These are phyloP conservation scores for Diplodus puntazzo DNA, from an alignment of 2,797 vertebrate species.

Conservation along the genomic window DNA sequence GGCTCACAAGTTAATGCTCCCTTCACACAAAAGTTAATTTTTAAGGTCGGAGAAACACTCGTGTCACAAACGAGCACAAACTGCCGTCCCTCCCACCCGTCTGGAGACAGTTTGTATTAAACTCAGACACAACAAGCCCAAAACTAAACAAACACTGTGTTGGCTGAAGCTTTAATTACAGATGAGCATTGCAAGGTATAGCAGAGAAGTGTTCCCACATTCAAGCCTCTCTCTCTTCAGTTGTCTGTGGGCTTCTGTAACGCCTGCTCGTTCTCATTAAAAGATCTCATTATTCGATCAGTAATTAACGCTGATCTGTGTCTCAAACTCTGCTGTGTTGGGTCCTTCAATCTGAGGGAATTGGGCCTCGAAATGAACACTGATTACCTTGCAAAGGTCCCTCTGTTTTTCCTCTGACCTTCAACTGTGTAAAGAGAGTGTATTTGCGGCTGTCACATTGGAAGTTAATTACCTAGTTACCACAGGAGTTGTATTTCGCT, in stretches of 20 bases:
- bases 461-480: neutral
- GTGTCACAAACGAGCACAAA: neutral
- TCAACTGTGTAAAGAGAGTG: neutral
- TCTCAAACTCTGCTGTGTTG: too few relatives aligned
- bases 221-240: too few relatives aligned
- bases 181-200: neutral
- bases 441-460: too few relatives aligned
- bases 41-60: neutral
- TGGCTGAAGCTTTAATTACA: neutral
- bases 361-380: too few relatives aligned
- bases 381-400: neutral
- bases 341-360: too few relatives aligned
- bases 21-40: neutral
- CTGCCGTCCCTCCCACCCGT: neutral
- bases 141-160: neutral
- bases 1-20: neutral
- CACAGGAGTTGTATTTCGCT: neutral
- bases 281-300: too few relatives aligned
- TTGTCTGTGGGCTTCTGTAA: too few relatives aligned
- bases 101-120: neutral
- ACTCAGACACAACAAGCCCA: conserved; percentile 15
- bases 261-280: too few relatives aligned
- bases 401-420: neutral
- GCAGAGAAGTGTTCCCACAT: neutral
- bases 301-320: too few relatives aligned